Conservation (phyloP, 2,888 invertebrate species). For the Caenorhabditis plicata region DNA sequence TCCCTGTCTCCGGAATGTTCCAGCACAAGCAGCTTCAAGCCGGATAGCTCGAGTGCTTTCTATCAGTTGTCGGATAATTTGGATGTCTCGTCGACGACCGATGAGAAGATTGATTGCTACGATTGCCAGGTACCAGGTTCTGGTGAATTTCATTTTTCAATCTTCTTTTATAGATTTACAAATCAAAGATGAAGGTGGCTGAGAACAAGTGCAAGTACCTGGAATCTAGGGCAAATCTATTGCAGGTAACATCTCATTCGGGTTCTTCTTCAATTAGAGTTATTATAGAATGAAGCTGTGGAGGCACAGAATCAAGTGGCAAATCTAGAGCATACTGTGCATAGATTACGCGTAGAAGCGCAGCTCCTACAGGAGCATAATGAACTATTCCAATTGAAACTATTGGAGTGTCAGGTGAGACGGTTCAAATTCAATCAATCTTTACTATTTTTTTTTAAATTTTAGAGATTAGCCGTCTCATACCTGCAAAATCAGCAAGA, state of each 20-base stretch:
- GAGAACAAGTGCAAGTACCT: slow-evolving; percentile 33
- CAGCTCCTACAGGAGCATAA: slow-evolving; percentile 33
- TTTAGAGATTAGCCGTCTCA: slow-evolving; percentile 15
- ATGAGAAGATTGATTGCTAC: slow-evolving; percentile 19
- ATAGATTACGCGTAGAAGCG: slow-evolving; percentile 20
- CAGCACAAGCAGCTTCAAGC: slow-evolving; percentile 19
- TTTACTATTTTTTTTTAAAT: not conserved
- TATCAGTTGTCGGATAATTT: slow-evolving; percentile 9
- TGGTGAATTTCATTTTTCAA: no score
- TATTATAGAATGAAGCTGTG: slow-evolving; percentile 29
- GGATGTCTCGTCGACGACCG: not conserved
- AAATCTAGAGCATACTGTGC: slow-evolving; percentile 20
- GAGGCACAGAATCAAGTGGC: slow-evolving; percentile 21
- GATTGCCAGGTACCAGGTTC: slow-evolving; percentile 41
- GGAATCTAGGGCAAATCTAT: slow-evolving; percentile 18
- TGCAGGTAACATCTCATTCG: slow-evolving; percentile 14
- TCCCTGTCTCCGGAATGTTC: slow-evolving; percentile 23
- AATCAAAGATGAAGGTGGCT: slow-evolving; percentile 26
- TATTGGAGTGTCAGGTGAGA: slow-evolving; percentile 36
- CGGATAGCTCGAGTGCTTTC: slow-evolving; percentile 14
- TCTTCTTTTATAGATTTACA: no score
- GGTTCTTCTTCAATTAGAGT: slow-evolving; percentile 7
- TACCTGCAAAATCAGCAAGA: no score
- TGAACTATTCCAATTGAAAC: slow-evolving; percentile 32
- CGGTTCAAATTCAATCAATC: not conserved